Evolutionary conservation across 2,888 invertebrate species (phyloP), one percentile per base, ranked within the genome.

Genomic region (Syrphus vitripennis): DNA sequence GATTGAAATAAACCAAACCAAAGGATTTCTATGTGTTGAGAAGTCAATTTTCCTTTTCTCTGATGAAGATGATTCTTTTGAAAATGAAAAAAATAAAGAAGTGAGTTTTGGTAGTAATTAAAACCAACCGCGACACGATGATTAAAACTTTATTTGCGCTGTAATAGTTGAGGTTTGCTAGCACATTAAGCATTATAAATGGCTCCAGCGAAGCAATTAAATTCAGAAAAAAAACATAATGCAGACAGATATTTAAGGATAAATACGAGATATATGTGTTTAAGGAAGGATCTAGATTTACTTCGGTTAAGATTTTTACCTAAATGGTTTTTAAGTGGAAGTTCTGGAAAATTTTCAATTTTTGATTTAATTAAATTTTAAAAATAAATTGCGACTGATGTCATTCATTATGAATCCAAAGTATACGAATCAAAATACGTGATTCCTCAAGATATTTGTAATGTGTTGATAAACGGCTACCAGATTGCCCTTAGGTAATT

Each of bases 111-210:
- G 65, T 75, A 80, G 83, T 84, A 84, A 84, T 84, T 84, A 84
- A 84, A 84, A 80, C 75, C 83, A 84, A 84, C 83, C 75, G 83
- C 83, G 80, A 67, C 83, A 80, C 37, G 50, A 76, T 84, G 75
- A 76, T 76, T 84, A 80, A 80, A 84, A 80, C 80, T 84, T 84
- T 80, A 80, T 84, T 84, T 84, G 75, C 80, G 75, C 80, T 45
- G 53, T 84, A 84, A 84, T 80, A 75, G 83, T 67, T 80, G 83
- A 71, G 83, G 76, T 84, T 82, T 40, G 67, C 77, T n/a, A 69
- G 74, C 83, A 59, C 76, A 80, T 84, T 80, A 84, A 80, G 67
- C 59, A 75, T 59, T 53, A 55, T 55, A 55, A 55, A 55, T 29
- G 31, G 42, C 42, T 59, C 48, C 24, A 9, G 16, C 24, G 37